A percentile compares a stretch with the other conserved stretches of the same genome.
phyloP scores from a whole-genome alignment of 2,797 vertebrate species.

The Poecilia velifera region DNA sequence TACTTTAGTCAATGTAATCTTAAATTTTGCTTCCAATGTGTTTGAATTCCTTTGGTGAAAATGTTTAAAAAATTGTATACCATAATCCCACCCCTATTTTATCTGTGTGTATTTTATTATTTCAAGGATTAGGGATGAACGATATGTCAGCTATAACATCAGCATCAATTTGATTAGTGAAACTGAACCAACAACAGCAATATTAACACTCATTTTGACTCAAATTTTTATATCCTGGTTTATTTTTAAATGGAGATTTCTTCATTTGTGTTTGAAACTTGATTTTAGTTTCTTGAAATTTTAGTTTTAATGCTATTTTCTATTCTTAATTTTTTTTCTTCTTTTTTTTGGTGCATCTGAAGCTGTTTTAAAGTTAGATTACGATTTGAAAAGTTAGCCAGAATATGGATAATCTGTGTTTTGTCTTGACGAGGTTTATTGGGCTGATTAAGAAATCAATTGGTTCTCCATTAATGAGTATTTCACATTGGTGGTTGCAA shows the following conservation, averaged over 20 bases:
- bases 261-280: neutral
- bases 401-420: neutral
- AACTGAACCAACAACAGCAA: neutral
- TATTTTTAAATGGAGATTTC: neutral
- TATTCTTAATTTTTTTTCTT: too few relatives aligned
- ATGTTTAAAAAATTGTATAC: neutral
- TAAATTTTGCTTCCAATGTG: neutral
- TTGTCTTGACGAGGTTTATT: neutral
- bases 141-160: neutral
- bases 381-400: neutral
- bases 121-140: neutral
- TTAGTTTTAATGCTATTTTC: neutral
- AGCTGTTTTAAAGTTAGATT: neutral
- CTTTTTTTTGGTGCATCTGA: neutral
- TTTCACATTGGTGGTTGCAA: neutral
- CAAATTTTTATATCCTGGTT: neutral
- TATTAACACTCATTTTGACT: neutral
- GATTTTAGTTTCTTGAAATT: neutral
- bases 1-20: too few relatives aligned
- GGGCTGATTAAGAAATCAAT: neutral
- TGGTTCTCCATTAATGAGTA: neutral
- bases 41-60: neutral
- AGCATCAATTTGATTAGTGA: neutral
- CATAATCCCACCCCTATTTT: neutral
- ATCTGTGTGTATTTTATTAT: neutral